A percentile compares a stretch with the other conserved stretches of the same genome.
These are phyloP conservation scores for Ladona fulva DNA, from an alignment of 1,140 invertebrate species.

Conservation along the genomic window DNA sequence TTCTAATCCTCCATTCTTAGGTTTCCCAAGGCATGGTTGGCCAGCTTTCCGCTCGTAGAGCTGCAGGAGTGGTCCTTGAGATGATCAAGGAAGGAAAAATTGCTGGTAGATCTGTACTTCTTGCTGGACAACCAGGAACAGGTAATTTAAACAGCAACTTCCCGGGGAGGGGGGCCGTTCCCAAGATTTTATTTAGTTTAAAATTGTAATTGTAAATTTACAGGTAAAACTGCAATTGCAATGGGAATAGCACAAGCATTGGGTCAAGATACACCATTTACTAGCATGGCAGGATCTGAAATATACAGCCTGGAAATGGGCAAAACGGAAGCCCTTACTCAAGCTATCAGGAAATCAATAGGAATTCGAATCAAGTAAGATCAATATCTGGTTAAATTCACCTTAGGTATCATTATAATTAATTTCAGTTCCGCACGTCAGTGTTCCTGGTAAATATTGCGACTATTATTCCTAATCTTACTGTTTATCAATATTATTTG, in stretches of 20 bases:
- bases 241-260: conserved; percentile 93
- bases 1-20: conserved; percentile 31
- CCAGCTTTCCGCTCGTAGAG: conserved; percentile 80
- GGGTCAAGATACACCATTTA: conserved; percentile 93
- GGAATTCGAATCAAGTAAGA: conserved; percentile 91
- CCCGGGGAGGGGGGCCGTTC: not conserved
- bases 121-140: conserved; percentile 94
- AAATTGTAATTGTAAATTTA: not conserved
- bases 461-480: too few relatives aligned
- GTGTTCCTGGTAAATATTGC: too few relatives aligned
- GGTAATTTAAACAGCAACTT: conserved; percentile 22
- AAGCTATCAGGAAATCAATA: conserved; percentile 95
- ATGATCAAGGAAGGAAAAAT: conserved; percentile 99
- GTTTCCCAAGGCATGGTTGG: conserved; percentile 98
- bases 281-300: conserved; percentile 95
- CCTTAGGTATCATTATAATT: too few relatives aligned
- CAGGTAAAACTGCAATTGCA: conserved; percentile 94
- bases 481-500: too few relatives aligned
- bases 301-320: conserved; percentile 99
- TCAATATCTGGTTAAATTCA: not conserved
- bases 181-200: not conserved
- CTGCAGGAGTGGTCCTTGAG: conserved; percentile 88
- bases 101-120: conserved; percentile 87
- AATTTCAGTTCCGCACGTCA: too few relatives aligned
- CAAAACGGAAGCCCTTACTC: conserved; percentile 96